Conservation (phyloP, 2,888 invertebrate species). For the Drymonia ruficornis region DNA sequence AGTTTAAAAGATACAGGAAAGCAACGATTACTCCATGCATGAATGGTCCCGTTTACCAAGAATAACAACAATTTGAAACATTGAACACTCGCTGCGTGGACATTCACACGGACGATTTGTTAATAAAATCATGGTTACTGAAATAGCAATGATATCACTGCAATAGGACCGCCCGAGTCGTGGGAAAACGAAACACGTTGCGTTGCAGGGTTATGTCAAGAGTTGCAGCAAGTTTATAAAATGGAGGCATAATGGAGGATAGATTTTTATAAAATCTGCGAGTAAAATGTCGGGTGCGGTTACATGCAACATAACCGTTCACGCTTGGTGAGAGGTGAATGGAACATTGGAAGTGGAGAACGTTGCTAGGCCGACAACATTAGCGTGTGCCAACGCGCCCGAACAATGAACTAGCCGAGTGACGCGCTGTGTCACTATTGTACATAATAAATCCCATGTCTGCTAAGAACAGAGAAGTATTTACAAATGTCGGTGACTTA, state of each 20-base stretch:
- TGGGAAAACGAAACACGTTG: slow-evolving; percentile 36
- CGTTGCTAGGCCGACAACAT: slow-evolving; percentile 79
- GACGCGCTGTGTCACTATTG: slow-evolving; percentile 62
- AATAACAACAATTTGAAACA: slow-evolving; percentile 28
- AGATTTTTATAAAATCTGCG: slow-evolving; percentile 26
- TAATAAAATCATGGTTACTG: slow-evolving; percentile 43
- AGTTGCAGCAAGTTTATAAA: slow-evolving; percentile 17
- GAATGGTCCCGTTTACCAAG: slow-evolving; percentile 17
- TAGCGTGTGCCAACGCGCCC: slow-evolving; percentile 75
- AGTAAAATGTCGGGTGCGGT: slow-evolving; percentile 38
- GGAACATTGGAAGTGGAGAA: slow-evolving; percentile 68
- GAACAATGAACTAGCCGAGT: slow-evolving; percentile 80
- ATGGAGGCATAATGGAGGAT: neutral
- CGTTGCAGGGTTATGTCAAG: slow-evolving; percentile 16
- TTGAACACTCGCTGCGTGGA: slow-evolving; percentile 17
- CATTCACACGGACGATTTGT: slow-evolving; percentile 37
- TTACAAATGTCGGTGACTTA: slow-evolving; percentile 30
- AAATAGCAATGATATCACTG: slow-evolving; percentile 52
- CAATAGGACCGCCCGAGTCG: slow-evolving; percentile 42
- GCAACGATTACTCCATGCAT: slow-evolving; percentile 7
- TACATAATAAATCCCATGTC: slow-evolving; percentile 38
- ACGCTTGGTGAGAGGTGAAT: slow-evolving; percentile 83
- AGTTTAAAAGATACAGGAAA: slow-evolving; percentile 10
- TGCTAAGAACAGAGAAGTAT: slow-evolving; percentile 25
- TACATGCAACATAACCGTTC: slow-evolving; percentile 67